These are phyloP conservation scores for Mesoclemmys tuberculata DNA, from an alignment of 2,113 vertebrate genomes.

Conservation along the genomic window DNA sequence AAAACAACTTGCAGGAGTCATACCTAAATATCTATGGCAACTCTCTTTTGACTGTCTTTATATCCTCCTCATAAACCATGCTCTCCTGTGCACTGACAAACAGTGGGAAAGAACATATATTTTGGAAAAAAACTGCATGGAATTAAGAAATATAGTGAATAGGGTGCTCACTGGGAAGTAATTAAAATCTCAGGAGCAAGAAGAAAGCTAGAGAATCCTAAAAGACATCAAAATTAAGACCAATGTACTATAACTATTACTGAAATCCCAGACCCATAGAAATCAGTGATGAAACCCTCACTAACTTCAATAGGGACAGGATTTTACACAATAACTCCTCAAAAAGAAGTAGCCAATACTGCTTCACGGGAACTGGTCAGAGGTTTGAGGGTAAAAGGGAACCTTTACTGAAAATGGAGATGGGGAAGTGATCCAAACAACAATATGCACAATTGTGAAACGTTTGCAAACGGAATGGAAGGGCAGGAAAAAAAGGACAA, in stretches of 20 bases:
- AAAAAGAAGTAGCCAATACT: slow-evolving; percentile 19
- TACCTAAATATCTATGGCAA: background rate
- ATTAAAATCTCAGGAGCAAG: slow-evolving; percentile 58
- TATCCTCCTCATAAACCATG: slow-evolving; percentile 1
- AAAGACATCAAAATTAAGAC: slow-evolving; percentile 64
- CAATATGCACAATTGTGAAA: slow-evolving; percentile 18
- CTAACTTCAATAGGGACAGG: slow-evolving; percentile 5
- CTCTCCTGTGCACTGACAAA: slow-evolving; percentile 23
- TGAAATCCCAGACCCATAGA: slow-evolving; percentile 35
- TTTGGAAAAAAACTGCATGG: background rate
- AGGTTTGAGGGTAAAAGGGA: slow-evolving; percentile 48
- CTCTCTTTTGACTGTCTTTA: slow-evolving; percentile 16
- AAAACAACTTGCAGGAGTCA: background rate
- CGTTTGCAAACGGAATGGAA: slow-evolving; percentile 24
- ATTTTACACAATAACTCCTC: slow-evolving; percentile 17
- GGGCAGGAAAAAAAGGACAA: slow-evolving; percentile 25
- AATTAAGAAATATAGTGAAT: slow-evolving; percentile 57
- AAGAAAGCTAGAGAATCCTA: slow-evolving; percentile 41
- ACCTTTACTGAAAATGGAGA: slow-evolving; percentile 41
- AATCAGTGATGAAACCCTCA: slow-evolving; percentile 54
- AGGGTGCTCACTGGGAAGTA: slow-evolving; percentile 28
- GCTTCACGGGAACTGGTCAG: slow-evolving; percentile 50
- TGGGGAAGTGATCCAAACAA: slow-evolving; percentile 22
- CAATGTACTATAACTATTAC: slow-evolving; percentile 46
- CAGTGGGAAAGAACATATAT: background rate